Conservation (phyloP, 2,113 vertebrate genomes). For the Phyllopteryx taeniolatus region DNA sequence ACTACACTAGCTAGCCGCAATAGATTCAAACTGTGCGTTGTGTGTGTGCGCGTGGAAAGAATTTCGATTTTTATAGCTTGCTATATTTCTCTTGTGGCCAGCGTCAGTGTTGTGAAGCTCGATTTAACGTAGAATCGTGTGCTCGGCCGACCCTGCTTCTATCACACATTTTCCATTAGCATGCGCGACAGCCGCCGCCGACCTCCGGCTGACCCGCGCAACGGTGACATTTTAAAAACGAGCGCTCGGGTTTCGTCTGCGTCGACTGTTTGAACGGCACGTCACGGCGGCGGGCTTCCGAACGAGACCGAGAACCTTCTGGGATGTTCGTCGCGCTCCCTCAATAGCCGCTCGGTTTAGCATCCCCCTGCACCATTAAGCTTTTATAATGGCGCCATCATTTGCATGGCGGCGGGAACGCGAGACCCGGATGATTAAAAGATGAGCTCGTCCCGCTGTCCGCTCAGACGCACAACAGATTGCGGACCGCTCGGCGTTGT, state of each 20-base stretch:
- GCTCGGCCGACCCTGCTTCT: not conserved
- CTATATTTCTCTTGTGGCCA: not conserved
- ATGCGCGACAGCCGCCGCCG: conserved; percentile 26
- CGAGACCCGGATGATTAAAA: conserved; percentile 43
- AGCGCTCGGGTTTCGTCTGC: conserved; percentile 35
- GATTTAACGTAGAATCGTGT: not conserved
- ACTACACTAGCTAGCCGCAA: not conserved
- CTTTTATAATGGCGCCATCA: conserved; percentile 51
- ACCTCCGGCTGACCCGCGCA: conserved; percentile 52
- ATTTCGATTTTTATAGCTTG: not conserved
- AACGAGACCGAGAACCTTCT: conserved; percentile 46
- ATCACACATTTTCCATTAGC: not conserved
- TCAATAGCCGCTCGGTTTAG: conserved; percentile 48
- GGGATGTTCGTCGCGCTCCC: conserved; percentile 23
- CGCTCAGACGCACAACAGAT: conserved; percentile 25
- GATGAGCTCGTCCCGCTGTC: conserved; percentile 1
- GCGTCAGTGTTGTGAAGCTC: not conserved
- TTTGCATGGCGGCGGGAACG: conserved; percentile 51
- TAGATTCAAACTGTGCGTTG: not conserved
- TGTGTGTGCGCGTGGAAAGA: too few relatives aligned
- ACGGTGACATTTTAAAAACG: conserved; percentile 53
- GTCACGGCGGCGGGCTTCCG: conserved; percentile 30
- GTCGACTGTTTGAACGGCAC: conserved; percentile 4
- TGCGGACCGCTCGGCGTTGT: conserved; percentile 7
- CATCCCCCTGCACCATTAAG: conserved; percentile 48